These are phyloP conservation scores for Arrhopalites spinosus DNA, from an alignment of 2,888 invertebrate species.

Conservation along the genomic window DNA sequence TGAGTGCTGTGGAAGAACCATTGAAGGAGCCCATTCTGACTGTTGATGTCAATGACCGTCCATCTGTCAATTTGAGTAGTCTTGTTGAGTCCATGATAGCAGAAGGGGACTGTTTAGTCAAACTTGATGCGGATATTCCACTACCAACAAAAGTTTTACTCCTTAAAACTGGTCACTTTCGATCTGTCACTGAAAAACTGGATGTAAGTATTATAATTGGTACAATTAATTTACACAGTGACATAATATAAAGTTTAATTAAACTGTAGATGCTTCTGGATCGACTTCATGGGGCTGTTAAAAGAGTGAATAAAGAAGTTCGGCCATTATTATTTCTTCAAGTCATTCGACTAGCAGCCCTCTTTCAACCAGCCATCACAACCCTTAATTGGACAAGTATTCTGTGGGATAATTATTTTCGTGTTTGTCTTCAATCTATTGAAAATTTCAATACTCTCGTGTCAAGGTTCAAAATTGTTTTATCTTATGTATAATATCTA, in stretches of 20 bases:
- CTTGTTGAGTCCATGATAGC: constrained; percentile 51
- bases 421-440: constrained; percentile 75
- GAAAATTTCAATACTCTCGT: constrained; percentile 77
- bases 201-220: constrained; percentile 42
- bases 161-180: constrained; percentile 50
- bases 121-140: constrained; percentile 75
- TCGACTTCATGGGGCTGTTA: constrained; percentile 73
- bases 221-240: not conserved
- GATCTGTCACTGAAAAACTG: constrained; percentile 49
- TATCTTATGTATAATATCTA: not conserved
- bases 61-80: constrained; percentile 48
- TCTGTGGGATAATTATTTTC: constrained; percentile 78
- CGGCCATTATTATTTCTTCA: constrained; percentile 88
- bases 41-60: constrained; percentile 43
- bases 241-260: not conserved
- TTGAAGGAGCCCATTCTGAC: constrained; percentile 44
- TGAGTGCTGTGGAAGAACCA: constrained; percentile 52
- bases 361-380: constrained; percentile 80
- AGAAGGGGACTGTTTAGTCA: constrained; percentile 63
- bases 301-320: constrained; percentile 81
- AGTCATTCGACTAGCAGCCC: constrained; percentile 78
- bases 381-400: constrained; percentile 85
- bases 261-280: constrained; percentile 72
- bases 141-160: constrained; percentile 59
- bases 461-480: constrained; percentile 59